Conservation (phyloP, 2,888 invertebrate genomes). For the Caenorhabditis virilis region DNA sequence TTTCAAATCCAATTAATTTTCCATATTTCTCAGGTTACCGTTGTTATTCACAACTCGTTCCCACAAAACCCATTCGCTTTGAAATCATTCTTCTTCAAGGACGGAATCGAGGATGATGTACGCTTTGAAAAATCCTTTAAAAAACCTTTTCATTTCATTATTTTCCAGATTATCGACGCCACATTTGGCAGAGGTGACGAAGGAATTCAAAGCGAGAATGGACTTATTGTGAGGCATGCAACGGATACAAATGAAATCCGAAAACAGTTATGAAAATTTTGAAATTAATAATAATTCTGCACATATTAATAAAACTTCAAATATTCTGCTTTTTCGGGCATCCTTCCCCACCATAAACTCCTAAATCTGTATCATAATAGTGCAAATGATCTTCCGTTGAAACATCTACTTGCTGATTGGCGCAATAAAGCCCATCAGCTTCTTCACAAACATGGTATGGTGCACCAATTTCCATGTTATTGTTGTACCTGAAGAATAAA, state of each 20-base stretch:
- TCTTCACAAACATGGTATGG: constrained; percentile 29
- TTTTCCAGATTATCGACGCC: constrained; percentile 36
- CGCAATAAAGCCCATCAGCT: constrained; percentile 34
- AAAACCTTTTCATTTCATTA: neutral
- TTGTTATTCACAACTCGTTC: constrained; percentile 67
- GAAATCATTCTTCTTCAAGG: constrained; percentile 65
- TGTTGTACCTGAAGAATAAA: constrained; percentile 25
- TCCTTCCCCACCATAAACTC: constrained; percentile 24
- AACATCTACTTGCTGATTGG: constrained; percentile 23
- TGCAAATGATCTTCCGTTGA: constrained; percentile 34
- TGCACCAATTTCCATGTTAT: constrained; percentile 25
- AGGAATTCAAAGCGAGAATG: constrained; percentile 45
- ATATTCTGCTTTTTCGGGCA: constrained; percentile 30
- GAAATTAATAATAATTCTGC: neutral
- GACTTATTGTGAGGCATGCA: constrained; percentile 40
- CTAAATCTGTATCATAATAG: constrained; percentile 34
- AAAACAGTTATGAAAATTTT: constrained; percentile 8
- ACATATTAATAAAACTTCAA: neutral
- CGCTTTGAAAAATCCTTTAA: neutral
- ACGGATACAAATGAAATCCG: constrained; percentile 13
- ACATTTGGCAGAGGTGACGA: constrained; percentile 33
- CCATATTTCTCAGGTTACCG: constrained; percentile 54
- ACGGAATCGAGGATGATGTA: constrained; percentile 60
- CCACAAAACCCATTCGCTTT: constrained; percentile 64
- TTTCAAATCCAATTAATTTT: neutral